Evolutionary conservation across 1,140 invertebrate genomes (phyloP).

Genomic region (Caenorhabditis briggsae): DNA sequence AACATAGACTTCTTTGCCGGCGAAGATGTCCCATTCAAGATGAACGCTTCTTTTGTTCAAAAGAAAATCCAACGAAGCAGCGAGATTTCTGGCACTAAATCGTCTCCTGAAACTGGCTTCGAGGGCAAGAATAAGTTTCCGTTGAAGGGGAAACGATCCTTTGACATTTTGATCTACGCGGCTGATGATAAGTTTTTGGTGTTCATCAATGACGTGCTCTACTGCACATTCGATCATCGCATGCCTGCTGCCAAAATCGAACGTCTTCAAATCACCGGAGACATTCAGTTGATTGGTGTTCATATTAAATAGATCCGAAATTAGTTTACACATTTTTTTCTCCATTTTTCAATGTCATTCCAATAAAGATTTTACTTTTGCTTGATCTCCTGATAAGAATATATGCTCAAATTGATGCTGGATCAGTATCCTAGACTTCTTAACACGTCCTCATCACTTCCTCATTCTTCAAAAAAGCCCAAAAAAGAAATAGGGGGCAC

Average conservation of each 20-base stretch:
- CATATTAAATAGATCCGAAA: constrained; percentile 65
- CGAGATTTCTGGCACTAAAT: constrained; percentile 4
- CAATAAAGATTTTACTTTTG: too few species aligned
- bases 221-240: constrained; percentile 73
- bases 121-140: constrained; percentile 70
- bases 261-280: constrained; percentile 72
- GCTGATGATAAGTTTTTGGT: constrained; percentile 72
- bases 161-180: constrained; percentile 75
- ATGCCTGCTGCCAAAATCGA: constrained; percentile 71
- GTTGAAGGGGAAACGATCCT: constrained; percentile 70
- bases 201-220: constrained; percentile 75
- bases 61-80: constrained; percentile 69
- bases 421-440: too few species aligned
- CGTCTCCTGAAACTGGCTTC: constrained; percentile 35
- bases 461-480: background rate
- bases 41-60: constrained; percentile 71
- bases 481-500: constrained; percentile 70
- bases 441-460: background rate
- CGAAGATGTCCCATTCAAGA: constrained; percentile 68
- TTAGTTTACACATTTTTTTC: background rate
- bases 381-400: too few species aligned
- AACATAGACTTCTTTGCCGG: constrained; percentile 70
- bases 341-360: too few species aligned
- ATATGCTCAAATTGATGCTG: too few species aligned
- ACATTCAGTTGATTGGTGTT: constrained; percentile 75